Base-by-base conservation (phyloP, 2,113 vertebrate genomes). In the Ptilonorhynchus violaceus region DNA sequence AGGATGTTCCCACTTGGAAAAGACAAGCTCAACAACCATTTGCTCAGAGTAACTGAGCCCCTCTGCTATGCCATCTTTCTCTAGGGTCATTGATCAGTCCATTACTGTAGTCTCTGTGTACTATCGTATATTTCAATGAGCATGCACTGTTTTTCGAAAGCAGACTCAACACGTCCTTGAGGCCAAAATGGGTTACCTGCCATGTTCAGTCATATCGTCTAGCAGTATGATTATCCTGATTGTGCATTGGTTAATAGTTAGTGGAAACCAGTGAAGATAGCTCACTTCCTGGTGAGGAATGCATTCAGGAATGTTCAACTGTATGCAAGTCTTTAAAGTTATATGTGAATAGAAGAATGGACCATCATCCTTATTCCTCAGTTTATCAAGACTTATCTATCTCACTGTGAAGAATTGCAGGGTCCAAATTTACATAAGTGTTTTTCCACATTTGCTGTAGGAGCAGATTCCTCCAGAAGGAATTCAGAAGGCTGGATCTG, bases 221-320 rank as follows among this genome's bases (percentile, higher is more conserved):
- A 63, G 15, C 1, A 1, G 3, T 15, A 11, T 20, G 14, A 52
- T 59, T 12, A 39, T 35, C 47, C 62, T 47, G 27, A 72, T 78
- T 42, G 4, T 24, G 5, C 1, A 31, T 1, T 4, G 1, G 20
- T 20, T 53, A 53, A 31, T 20, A 16, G 21, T 25, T 58, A n/a
- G 16, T 7, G 20, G 49, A 60, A 91, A 73, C 21, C 27, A 79
- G 22, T 19, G 25, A 72, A 73, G 30, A 49, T 52, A 25, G 7
- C 13, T 83, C 31, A 28, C 5, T 69, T 76, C 1, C 3, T 60
- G 7, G 3, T 46, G 13, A 86, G 14, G 8, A 60, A 74, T 5
- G 0, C 3, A 17, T 53, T 68, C 49, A 56, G 49, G 11, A 7
- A 42, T 30, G 19, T 22, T 58, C 19, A 73, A 56, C 4, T 24